phyloP scores from a whole-genome alignment of 2,888 invertebrate species.

The Phalera bucephala region DNA sequence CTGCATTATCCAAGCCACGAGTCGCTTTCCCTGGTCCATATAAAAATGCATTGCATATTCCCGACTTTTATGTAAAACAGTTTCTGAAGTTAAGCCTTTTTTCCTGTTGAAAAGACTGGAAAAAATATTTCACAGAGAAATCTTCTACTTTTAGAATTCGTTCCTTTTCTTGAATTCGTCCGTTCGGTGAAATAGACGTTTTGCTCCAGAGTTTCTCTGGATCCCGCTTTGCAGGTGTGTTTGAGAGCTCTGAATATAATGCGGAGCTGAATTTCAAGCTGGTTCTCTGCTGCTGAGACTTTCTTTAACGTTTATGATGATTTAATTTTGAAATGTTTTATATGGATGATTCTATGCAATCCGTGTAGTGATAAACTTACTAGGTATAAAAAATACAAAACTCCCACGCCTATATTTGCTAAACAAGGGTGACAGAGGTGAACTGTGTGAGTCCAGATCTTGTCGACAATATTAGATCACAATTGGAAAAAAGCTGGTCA shows the following conservation, averaged over 20 bases:
- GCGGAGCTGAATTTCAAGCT: constrained; percentile 27
- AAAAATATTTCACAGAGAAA: constrained; percentile 31
- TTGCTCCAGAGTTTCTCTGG: constrained; percentile 22
- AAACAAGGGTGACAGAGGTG: too few species aligned
- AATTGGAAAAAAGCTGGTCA: too few species aligned
- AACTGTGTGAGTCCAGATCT: too few species aligned
- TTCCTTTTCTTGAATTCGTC: constrained; percentile 31
- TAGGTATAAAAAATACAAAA: too few species aligned
- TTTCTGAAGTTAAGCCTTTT: constrained; percentile 42
- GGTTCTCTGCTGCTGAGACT: constrained; percentile 12
- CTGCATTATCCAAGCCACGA: constrained; percentile 15
- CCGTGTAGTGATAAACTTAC: too few species aligned
- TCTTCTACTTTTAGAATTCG: constrained; percentile 29
- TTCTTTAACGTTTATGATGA: constrained; percentile 6
- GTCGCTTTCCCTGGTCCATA: constrained; percentile 17
- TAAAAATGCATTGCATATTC: constrained; percentile 43
- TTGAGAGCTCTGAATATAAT: constrained; percentile 18
- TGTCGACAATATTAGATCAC: too few species aligned
- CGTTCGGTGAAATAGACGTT: constrained; percentile 26
- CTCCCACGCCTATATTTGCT: too few species aligned
- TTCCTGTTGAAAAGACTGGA: constrained; percentile 17
- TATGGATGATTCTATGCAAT: too few species aligned
- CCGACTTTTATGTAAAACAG: constrained; percentile 42
- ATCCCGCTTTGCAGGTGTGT: constrained; percentile 9
- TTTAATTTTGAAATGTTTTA: too few species aligned